phyloP scores from a whole-genome alignment of 2,113 vertebrate species.

The Antennarius striatus region DNA sequence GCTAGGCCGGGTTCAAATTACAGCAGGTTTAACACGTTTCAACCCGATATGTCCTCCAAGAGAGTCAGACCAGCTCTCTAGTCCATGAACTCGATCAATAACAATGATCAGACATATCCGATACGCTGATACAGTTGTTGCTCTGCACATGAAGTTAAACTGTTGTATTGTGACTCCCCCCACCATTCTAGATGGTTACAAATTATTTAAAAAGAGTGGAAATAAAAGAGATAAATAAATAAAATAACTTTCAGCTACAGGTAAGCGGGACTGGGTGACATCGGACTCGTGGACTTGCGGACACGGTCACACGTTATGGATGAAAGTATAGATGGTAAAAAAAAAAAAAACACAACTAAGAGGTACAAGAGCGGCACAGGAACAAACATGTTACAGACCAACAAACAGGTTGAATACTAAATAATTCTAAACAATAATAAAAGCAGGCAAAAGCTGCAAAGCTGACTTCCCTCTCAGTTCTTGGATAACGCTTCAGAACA shows the following conservation, averaged over 20 bases:
- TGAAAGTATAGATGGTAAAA: neutral
- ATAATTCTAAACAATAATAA: too few relatives aligned
- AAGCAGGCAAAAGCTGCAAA: too few relatives aligned
- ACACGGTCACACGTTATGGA: neutral
- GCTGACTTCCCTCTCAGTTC: too few relatives aligned
- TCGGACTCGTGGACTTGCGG: constrained; percentile 7
- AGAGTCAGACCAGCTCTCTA: neutral
- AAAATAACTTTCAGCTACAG: constrained; percentile 1
- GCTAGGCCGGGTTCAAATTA: neutral
- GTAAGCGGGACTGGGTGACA: constrained; percentile 4
- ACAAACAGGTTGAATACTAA: neutral
- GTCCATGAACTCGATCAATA: neutral
- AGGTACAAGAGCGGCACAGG: neutral
- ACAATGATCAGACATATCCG: neutral
- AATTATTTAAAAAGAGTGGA: neutral
- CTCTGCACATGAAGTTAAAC: neutral
- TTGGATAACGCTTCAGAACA: too few relatives aligned
- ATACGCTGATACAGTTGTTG: neutral
- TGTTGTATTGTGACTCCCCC: too few relatives aligned
- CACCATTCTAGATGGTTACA: too few relatives aligned
- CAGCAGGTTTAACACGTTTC: constrained; percentile 11
- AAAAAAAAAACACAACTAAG: neutral
- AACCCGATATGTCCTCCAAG: neutral
- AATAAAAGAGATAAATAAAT: neutral
- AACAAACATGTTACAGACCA: neutral